phyloP scores from a whole-genome alignment of 2,888 invertebrate genomes.

The Diloba caeruleocephala region DNA sequence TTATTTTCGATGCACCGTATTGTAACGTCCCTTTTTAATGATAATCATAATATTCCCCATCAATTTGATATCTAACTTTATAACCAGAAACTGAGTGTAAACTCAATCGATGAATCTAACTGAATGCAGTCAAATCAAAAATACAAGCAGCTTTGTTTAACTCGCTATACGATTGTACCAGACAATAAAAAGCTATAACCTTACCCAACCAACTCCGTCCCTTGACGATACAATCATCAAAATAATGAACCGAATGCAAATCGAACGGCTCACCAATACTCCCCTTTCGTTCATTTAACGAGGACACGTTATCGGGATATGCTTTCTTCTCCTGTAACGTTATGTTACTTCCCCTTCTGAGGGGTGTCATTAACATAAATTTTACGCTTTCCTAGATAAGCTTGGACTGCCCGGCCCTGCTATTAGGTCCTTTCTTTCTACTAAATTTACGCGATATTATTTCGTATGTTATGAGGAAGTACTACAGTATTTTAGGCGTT shows the following conservation, averaged over 20 bases:
- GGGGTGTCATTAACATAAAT: conserved; percentile 83
- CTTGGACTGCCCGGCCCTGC: conserved; percentile 76
- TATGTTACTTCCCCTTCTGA: conserved; percentile 75
- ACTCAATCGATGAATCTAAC: too few species aligned
- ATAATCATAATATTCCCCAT: too few species aligned
- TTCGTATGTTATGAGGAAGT: conserved; percentile 65
- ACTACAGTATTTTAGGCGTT: conserved; percentile 58
- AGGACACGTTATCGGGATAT: conserved; percentile 74
- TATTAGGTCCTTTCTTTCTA: conserved; percentile 71
- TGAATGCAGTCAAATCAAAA: too few species aligned
- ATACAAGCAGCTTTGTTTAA: background rate
- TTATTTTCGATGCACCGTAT: too few species aligned
- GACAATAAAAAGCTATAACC: background rate
- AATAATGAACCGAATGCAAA: conserved; percentile 41
- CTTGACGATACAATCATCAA: conserved; percentile 18
- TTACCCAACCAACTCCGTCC: conserved; percentile 4
- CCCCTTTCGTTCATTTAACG: conserved; percentile 70
- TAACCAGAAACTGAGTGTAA: too few species aligned
- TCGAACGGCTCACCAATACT: conserved; percentile 59
- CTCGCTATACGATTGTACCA: background rate
- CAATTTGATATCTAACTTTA: too few species aligned
- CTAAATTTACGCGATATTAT: conserved; percentile 73
- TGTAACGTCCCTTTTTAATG: too few species aligned
- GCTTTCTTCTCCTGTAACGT: conserved; percentile 70
- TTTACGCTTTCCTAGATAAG: conserved; percentile 80